Evolutionary conservation across 2,797 vertebrate species (phyloP).

Genomic region (Alca torda): DNA sequence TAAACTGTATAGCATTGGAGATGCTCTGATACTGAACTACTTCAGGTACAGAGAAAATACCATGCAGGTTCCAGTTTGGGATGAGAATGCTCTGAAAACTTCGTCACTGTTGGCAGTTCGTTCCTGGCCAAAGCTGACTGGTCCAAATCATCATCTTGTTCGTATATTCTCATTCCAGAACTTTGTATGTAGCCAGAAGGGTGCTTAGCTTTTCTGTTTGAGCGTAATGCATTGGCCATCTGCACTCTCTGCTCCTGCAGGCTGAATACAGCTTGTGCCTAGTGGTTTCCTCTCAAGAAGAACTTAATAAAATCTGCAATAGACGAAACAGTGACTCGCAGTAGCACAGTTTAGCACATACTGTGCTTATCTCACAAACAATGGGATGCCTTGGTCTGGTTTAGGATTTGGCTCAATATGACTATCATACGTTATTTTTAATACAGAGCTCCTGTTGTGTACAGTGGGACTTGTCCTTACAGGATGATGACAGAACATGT

Average conservation of each 20-base stretch:
- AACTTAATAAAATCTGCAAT: background rate
- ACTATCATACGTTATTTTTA: background rate
- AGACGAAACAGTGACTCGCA: background rate
- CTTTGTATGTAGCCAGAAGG: background rate
- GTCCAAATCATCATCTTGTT: background rate
- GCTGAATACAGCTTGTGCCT: background rate
- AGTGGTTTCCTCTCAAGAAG: background rate
- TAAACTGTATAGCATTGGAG: background rate
- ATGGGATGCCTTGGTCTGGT: background rate
- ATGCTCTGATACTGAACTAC: background rate
- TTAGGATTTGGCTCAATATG: background rate
- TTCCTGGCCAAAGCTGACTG: background rate
- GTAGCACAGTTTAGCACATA: background rate
- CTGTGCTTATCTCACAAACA: background rate
- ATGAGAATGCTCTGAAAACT: background rate
- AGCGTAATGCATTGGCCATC: background rate
- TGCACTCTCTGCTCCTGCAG: background rate
- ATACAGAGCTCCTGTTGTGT: background rate
- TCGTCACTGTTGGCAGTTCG: background rate
- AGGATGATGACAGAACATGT: background rate
- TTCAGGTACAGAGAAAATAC: background rate
- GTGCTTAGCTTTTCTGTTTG: background rate
- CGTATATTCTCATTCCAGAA: background rate
- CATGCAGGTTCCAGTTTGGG: background rate
- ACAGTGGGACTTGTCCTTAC: background rate